These are phyloP conservation scores for Palythoa heliodiscus DNA, from an alignment of 92 coral and sea anemone genomes.

Conservation along the genomic window DNA sequence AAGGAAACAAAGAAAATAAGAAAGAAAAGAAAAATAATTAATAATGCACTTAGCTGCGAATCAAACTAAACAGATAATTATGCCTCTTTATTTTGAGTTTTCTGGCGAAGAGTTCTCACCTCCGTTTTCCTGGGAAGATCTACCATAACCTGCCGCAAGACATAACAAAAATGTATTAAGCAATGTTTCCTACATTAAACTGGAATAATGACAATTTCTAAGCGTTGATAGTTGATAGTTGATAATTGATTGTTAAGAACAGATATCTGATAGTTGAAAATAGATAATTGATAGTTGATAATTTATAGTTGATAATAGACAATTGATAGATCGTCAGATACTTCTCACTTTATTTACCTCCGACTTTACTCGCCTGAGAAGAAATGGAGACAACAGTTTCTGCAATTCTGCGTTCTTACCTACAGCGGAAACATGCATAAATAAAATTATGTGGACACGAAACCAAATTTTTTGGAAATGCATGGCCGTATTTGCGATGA, in stretches of 20 bases:
- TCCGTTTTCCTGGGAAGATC: constrained; percentile 83
- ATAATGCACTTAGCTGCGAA: too few species aligned
- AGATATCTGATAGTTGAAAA: too few species aligned
- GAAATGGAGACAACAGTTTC: constrained; percentile 76
- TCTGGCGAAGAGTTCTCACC: constrained; percentile 45
- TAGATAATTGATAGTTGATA: too few species aligned
- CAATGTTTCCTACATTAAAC: too few species aligned
- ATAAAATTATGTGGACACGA: too few species aligned
- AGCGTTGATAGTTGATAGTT: not conserved
- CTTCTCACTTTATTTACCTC: constrained; percentile 58
- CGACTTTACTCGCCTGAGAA: constrained; percentile 83
- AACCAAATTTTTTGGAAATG: too few species aligned
- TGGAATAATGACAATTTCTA: not conserved
- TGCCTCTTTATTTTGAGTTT: not conserved
- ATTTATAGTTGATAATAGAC: too few species aligned
- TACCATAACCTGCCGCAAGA: constrained; percentile 65
- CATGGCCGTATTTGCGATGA: too few species aligned
- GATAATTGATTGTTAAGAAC: too few species aligned
- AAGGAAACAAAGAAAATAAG: not conserved
- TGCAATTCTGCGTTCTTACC: constrained; percentile 68
- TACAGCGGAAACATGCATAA: not conserved
- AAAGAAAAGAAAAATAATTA: not conserved
- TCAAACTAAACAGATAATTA: too few species aligned
- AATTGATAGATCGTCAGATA: not conserved
- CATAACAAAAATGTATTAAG: not conserved